Base-by-base conservation (phyloP, 2,888 invertebrate species). In the Limenitis camilla region DNA sequence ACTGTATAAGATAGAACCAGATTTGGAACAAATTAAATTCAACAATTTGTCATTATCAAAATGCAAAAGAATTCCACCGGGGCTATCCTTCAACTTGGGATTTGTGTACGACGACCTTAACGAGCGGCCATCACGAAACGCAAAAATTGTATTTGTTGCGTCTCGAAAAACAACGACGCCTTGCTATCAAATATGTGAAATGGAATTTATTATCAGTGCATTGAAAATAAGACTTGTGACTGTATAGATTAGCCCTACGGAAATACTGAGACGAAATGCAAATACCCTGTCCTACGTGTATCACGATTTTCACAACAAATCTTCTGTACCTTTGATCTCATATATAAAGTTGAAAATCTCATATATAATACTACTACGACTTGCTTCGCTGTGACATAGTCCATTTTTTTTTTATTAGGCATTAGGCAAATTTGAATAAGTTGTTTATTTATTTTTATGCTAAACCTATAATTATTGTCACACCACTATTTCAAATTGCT, bases 181-280 rank as follows among this genome's bases (percentile, higher is more conserved):
- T 0, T 85, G 86, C 54, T 86, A 85, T 56, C 86, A 86, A 59
- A 71, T 85, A 35, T 85, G 84, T 55, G 82, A 83, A 64, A 81
- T 83, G n/a, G 76, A 80, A 55, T 61, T 86, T 38, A 58, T 70
- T 40, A 76, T 85, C 47, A 69, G 71, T 9, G 66, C 71, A 5
- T 71, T 69, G 52, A 82, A 81, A 61, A 59, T 67, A 38, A 74
- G 75, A 52, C 51, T 65, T 1, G 57, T 55, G 29, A 57, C 59
- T 8, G 30, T 42, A 30, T 19, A 19, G 19, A 19, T 19, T 19
- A 19, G 19, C 19, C 19, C 19, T 19, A 19, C 19, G 19, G 19
- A 19, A 19, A 19, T 19, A 19, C 19, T 19, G 19, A 2, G 19
- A 19, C 3, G 19, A 19, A 19, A 19, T 19, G 19, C 19, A 19